These are phyloP conservation scores for Apolygus lucorum DNA, from an alignment of 1,140 invertebrate species.

Conservation along the genomic window DNA sequence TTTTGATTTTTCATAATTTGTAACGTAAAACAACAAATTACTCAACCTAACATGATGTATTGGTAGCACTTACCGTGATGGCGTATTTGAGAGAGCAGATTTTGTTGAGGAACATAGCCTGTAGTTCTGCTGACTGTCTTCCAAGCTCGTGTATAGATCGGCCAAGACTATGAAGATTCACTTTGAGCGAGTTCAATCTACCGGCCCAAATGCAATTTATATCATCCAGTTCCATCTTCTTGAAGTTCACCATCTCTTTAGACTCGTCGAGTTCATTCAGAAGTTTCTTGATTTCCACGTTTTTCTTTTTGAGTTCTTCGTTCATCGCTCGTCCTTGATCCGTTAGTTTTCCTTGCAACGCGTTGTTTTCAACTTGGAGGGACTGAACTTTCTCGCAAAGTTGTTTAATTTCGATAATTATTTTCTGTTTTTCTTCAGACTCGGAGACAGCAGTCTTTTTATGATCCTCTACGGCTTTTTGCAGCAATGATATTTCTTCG, in stretches of 20 bases:
- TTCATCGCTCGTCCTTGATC: neutral
- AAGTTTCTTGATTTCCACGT: neutral
- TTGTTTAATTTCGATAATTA: neutral
- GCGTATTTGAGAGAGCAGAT: neutral
- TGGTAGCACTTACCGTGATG: neutral
- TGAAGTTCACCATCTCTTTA: constrained; percentile 16
- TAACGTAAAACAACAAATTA: too few species aligned
- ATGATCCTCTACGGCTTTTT: too few species aligned
- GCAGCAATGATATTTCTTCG: too few species aligned
- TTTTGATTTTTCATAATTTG: too few species aligned
- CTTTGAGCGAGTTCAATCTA: constrained; percentile 20
- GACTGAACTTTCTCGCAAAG: neutral
- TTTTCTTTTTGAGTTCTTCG: neutral
- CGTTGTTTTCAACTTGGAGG: neutral
- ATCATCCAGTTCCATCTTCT: constrained; percentile 17
- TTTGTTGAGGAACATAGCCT: neutral
- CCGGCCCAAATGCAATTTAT: constrained; percentile 24
- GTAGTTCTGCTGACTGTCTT: neutral
- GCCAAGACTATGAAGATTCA: constrained; percentile 8
- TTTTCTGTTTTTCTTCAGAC: too few species aligned
- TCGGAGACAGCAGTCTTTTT: too few species aligned
- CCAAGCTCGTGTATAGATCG: constrained; percentile 18
- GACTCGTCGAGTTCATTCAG: constrained; percentile 12
- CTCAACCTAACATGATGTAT: too few species aligned
- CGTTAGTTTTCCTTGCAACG: neutral